Evolutionary conservation across 2,888 invertebrate genomes (phyloP).

Genomic region (Xylocampa areola): DNA sequence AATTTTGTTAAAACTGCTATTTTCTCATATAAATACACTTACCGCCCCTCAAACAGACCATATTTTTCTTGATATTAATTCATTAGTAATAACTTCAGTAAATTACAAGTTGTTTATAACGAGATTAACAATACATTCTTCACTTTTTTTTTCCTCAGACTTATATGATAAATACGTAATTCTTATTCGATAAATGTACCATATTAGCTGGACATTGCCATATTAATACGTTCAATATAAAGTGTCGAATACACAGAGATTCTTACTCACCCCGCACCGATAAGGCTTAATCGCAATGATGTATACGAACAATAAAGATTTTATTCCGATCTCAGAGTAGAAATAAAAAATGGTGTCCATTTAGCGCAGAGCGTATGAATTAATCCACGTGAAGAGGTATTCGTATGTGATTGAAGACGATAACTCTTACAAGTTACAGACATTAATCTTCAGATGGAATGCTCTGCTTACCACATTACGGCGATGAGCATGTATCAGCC

Average conservation of each 20-base stretch:
- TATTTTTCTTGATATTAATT: conserved; percentile 19
- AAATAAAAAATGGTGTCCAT: conserved; percentile 44
- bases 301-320: conserved; percentile 53
- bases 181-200: conserved; percentile 45
- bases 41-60: conserved; percentile 12
- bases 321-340: conserved; percentile 41
- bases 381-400: conserved; percentile 35
- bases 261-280: conserved; percentile 45
- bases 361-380: conserved; percentile 34
- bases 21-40: conserved; percentile 7
- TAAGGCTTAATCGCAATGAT: conserved; percentile 56
- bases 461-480: conserved; percentile 14
- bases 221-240: conserved; percentile 53
- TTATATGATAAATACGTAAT: conserved; percentile 40
- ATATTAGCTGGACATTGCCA: conserved; percentile 50
- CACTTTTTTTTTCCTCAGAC: conserved; percentile 16
- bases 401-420: conserved; percentile 32
- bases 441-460: conserved; percentile 21
- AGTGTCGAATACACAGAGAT: conserved; percentile 44
- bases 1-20: too few relatives aligned
- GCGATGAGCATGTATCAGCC: conserved; percentile 19
- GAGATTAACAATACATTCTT: conserved; percentile 20
- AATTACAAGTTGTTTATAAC: conserved; percentile 13
- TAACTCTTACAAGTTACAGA: conserved; percentile 32
- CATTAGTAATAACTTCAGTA: conserved; percentile 27